Base-by-base conservation (phyloP, 2,888 invertebrate genomes). In the Drosophila dives region DNA sequence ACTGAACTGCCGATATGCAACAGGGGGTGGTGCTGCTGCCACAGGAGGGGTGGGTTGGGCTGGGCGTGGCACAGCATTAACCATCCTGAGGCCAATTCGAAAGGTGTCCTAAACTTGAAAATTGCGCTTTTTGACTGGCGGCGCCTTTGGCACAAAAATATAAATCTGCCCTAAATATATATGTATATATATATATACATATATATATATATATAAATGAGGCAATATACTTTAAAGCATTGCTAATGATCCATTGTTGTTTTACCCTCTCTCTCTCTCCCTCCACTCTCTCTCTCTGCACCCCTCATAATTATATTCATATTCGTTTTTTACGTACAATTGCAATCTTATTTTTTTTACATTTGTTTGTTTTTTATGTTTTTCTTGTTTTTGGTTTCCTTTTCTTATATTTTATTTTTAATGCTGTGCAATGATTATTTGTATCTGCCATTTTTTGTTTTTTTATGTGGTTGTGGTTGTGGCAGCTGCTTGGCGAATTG, bases 191-290 rank as follows among this genome's bases (percentile, higher is more conserved):
- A n/a, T 42, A 17, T 34, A 15, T 26, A 34, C 26, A 38, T 34
- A 53, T 26, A 36, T 48, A 45, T 20, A 32, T 32, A 50, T 51
- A 29, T 40, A 15, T 20, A 34, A 26, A 23, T 15, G 23, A 15
- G 4, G 20, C 8, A 17, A 56, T 53, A 64, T 56, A 62, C 68
- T 62, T 59, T 50, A 33, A 49, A 26, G 81, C 72, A 81, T 81
- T 68, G 72, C 59, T 78, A 78, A 78, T 77, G 77, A 81, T 77
- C 72, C 68, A 78, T 81, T 78, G 77, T 78, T 77, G 53, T 66
- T 64, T 38, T 38, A 11, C 49, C 20, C 36, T 64, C 20, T 15
- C 45, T 8, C 45, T 8, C 38, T 10, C n/a, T 61, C n/a, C 7
- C 38, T 10, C 4, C 11, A 15, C 17, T 12, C 53, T 48, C 3